phyloP scores from a whole-genome alignment of 23 tunicate genomes.

The Halocynthia roretzi region DNA sequence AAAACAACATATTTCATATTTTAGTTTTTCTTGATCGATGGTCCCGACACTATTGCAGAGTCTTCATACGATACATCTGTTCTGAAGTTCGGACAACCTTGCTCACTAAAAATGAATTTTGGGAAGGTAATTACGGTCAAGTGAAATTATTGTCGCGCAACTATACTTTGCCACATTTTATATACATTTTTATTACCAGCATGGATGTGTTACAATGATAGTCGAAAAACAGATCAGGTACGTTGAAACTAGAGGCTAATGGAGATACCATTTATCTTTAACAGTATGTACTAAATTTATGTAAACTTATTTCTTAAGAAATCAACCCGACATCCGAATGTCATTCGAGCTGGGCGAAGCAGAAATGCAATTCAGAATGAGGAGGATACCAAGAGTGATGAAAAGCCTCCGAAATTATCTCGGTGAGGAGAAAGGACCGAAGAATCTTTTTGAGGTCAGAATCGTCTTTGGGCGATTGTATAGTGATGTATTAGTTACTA shows the following conservation, averaged over 20 bases:
- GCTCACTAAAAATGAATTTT: not conserved
- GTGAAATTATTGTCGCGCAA: not conserved
- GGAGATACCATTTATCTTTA: not conserved
- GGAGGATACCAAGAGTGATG: constrained; percentile 35
- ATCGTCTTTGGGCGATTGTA: not conserved
- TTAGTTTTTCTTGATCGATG: constrained; percentile 25
- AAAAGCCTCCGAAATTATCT: constrained; percentile 30
- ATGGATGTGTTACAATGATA: constrained; percentile 8
- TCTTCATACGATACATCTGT: not conserved
- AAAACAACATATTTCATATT: not conserved
- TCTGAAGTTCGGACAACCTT: not conserved
- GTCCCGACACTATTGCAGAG: constrained; percentile 7
- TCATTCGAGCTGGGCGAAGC: constrained; percentile 29
- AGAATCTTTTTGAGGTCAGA: constrained; percentile 29
- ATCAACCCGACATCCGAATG: constrained; percentile 41
- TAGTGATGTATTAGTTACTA: not conserved
- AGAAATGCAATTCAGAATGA: constrained; percentile 50
- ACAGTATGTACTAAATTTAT: no score
- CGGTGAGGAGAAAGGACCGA: constrained; percentile 35
- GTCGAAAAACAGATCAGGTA: constrained; percentile 11
- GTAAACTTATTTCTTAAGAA: constrained; percentile 8
- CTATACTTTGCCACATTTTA: not conserved
- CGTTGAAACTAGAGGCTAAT: not conserved
- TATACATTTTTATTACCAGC: not conserved
- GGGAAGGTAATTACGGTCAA: not conserved